These are phyloP conservation scores for Stegodyphus mimosarum DNA, from an alignment of 1,140 invertebrate genomes.

Conservation along the genomic window DNA sequence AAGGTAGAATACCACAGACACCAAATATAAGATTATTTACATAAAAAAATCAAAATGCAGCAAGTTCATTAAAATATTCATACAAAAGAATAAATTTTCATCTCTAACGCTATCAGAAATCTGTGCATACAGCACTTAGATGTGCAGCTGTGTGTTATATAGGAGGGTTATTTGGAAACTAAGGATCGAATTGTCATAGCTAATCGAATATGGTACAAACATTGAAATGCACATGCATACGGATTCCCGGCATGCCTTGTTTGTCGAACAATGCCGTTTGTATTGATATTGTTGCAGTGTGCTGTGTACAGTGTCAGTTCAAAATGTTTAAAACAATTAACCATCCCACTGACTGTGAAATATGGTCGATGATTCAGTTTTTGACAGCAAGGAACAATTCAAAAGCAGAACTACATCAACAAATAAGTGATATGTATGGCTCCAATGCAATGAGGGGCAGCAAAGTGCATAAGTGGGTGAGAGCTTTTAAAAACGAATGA, in stretches of 20 bases:
- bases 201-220: too few relatives aligned
- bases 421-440: not conserved
- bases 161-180: not conserved
- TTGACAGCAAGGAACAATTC: not conserved
- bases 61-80: too few relatives aligned
- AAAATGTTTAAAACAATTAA: not conserved
- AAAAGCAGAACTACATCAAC: not conserved
- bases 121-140: too few relatives aligned
- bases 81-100: too few relatives aligned
- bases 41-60: too few relatives aligned
- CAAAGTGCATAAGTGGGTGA: too few relatives aligned
- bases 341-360: not conserved
- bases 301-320: not conserved
- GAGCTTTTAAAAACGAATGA: too few relatives aligned
- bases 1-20: too few relatives aligned
- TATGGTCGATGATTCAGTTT: not conserved
- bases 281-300: not conserved
- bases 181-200: not conserved
- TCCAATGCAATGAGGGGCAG: too few relatives aligned
- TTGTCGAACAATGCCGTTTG: not conserved
- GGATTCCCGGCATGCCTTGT: not conserved
- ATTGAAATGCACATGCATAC: not conserved
- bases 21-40: too few relatives aligned
- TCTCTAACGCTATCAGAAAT: too few relatives aligned
- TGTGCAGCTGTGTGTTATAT: too few relatives aligned